Evolutionary conservation across 2,888 invertebrate genomes (phyloP).

Genomic region (Cryptus armator): DNA sequence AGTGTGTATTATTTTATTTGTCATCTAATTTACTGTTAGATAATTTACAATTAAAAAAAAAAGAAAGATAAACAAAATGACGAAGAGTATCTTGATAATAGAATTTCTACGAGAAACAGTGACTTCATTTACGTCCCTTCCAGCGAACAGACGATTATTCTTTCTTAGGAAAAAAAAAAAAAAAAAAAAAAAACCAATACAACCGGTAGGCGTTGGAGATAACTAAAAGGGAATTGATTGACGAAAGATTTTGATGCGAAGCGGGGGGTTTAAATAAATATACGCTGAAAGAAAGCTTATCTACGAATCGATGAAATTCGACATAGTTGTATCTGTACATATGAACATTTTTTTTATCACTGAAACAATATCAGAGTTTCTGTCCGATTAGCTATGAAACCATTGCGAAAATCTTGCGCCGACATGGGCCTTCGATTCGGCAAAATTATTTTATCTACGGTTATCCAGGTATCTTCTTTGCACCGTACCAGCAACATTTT

Average conservation of each 20-base stretch:
- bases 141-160: not conserved
- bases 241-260: not conserved
- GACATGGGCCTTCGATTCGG: conserved; percentile 90
- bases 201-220: not conserved
- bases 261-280: conserved; percentile 27
- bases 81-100: conserved; percentile 17
- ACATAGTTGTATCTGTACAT: conserved; percentile 35
- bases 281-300: conserved; percentile 1
- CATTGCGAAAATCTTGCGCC: conserved; percentile 94
- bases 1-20: conserved; percentile 63
- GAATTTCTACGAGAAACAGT: conserved; percentile 2
- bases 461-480: conserved; percentile 88
- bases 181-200: not conserved
- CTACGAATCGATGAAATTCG: conserved; percentile 8
- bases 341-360: conserved; percentile 34
- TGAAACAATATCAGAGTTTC: conserved; percentile 72
- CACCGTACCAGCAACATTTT: conserved; percentile 89
- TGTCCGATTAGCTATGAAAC: conserved; percentile 90
- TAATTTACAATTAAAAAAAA: conserved; percentile 52
- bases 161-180: not conserved
- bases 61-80: conserved; percentile 26
- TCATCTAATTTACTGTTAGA: conserved; percentile 53
- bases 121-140: conserved; percentile 34
- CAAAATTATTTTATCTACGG: conserved; percentile 89
- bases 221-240: not conserved